Percentiles rank a stretch among this genome's conserved stretches.
phyloP scores from a whole-genome alignment of 1,140 invertebrate genomes.

The Drosophila subpulchrella region DNA sequence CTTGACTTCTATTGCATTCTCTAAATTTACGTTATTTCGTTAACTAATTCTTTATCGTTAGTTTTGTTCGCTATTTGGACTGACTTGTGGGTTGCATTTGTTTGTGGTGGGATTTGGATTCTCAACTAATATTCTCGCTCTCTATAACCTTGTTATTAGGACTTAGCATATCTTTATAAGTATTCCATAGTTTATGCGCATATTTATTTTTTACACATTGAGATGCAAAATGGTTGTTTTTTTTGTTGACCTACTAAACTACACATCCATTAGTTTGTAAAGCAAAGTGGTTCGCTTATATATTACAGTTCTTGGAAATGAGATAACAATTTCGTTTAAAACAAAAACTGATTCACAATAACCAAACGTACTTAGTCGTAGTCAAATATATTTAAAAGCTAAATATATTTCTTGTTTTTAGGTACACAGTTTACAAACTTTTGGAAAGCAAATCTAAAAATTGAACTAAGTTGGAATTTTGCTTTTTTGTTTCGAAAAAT shows the following conservation, averaged over 20 bases:
- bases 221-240: constrained; percentile 41
- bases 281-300: constrained; percentile 27
- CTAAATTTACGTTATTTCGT: constrained; percentile 42
- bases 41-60: constrained; percentile 41
- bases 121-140: constrained; percentile 41
- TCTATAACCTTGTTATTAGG: constrained; percentile 27
- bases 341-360: constrained; percentile 55
- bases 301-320: constrained; percentile 53
- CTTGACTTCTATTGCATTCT: constrained; percentile 28
- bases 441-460: constrained; percentile 62
- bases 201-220: constrained; percentile 39
- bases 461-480: constrained; percentile 43
- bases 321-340: constrained; percentile 65
- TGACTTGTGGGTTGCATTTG: constrained; percentile 74
- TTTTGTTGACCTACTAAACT: constrained; percentile 38
- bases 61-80: constrained; percentile 52
- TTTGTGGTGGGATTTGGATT: constrained; percentile 78
- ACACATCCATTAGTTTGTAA: constrained; percentile 58
- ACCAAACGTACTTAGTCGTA: constrained; percentile 60
- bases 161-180: constrained; percentile 21
- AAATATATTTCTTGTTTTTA: constrained; percentile 41
- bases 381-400: constrained; percentile 35
- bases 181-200: constrained; percentile 30
- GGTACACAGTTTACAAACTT: constrained; percentile 77
- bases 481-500: constrained; percentile 20